A percentile compares a stretch with the other conserved stretches of the same genome.
phyloP scores from a whole-genome alignment of 2,888 invertebrate genomes.

The Lottia gigantea region DNA sequence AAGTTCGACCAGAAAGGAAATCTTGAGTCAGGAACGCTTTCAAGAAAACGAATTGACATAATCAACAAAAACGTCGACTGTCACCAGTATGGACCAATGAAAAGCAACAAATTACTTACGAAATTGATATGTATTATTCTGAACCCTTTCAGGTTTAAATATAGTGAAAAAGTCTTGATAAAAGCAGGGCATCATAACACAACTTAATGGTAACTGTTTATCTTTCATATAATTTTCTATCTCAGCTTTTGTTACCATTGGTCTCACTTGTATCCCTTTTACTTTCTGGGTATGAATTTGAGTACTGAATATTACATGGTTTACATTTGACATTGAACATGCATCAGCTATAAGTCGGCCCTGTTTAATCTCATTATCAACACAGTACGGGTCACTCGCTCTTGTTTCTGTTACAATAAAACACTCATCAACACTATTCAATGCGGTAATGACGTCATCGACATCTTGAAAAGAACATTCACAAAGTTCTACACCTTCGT shows the following conservation, averaged over 20 bases:
- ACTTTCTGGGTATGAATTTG: slow-evolving; percentile 53
- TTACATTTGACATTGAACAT: slow-evolving; percentile 42
- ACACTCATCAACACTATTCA: slow-evolving; percentile 45
- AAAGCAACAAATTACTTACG: neutral
- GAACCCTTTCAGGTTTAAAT: slow-evolving; percentile 37
- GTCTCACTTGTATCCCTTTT: slow-evolving; percentile 53
- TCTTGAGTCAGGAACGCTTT: too few relatives aligned
- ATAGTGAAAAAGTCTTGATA: slow-evolving; percentile 54
- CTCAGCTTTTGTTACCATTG: slow-evolving; percentile 62
- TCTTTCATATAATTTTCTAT: slow-evolving; percentile 54
- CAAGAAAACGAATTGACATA: too few relatives aligned
- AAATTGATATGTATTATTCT: neutral
- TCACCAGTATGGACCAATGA: too few relatives aligned
- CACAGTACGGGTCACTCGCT: slow-evolving; percentile 47
- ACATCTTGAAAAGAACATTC: slow-evolving; percentile 43
- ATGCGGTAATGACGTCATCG: slow-evolving; percentile 35
- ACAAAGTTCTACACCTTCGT: slow-evolving; percentile 39
- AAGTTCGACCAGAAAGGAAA: too few relatives aligned
- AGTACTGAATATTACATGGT: slow-evolving; percentile 59
- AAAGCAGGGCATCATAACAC: slow-evolving; percentile 54
- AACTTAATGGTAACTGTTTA: slow-evolving; percentile 50
- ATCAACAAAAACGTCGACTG: too few relatives aligned
- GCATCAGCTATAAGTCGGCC: slow-evolving; percentile 59
- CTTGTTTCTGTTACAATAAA: slow-evolving; percentile 58
- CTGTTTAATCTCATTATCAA: slow-evolving; percentile 50